Evolutionary conservation across 2,113 vertebrate genomes (phyloP), one percentile per base, ranked within the genome.

Genomic region (Tachuris rubrigastra): DNA sequence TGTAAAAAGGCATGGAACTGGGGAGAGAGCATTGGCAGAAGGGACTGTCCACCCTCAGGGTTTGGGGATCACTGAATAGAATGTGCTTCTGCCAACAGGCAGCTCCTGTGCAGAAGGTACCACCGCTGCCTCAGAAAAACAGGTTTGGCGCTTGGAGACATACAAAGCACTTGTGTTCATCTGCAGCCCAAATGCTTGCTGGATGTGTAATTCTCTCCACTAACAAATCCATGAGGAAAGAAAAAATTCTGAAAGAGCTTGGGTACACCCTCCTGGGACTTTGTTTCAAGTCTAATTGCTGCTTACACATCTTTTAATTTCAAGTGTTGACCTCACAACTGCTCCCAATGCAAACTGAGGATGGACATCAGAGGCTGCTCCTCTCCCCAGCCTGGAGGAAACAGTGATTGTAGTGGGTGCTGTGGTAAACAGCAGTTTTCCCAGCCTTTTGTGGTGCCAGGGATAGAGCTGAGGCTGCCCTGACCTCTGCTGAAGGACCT

Each of bases 371-470:
- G 66, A 55, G 47, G 30, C 72, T 56, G 63, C 67, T 90, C 44
- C 56, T 62, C 37, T 77, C n/a, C 46, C 42, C 60, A 67, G 84
- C 68, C n/a, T 21, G 2, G 21, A 25, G 66, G 53, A 69, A 49
- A 42, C 60, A 33, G 69, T 1, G 2, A 13, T 12, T 12, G 49
- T 68, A 42, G 72, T 0, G 0, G 27, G 12, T 8, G 27, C 31
- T 18, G 5, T 2, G 2, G 10, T 83, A 52, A 10, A 3, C 14
- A 73, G 73, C 0, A 0, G 5, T 1, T 63, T 37, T 15, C 60
- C 33, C 44, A 37, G 39, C 33, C 41, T 21, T 80, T 50, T 1
- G 0, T 5, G 2, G 15, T 35, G 59, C 65, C 65, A 69, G 63
- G 39, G 28, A n/a, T 6, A 39, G 62, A 35, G 42, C 47, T 49